Conservation (phyloP, 2,113 vertebrate genomes). For the Rhodinocichla rosea region DNA sequence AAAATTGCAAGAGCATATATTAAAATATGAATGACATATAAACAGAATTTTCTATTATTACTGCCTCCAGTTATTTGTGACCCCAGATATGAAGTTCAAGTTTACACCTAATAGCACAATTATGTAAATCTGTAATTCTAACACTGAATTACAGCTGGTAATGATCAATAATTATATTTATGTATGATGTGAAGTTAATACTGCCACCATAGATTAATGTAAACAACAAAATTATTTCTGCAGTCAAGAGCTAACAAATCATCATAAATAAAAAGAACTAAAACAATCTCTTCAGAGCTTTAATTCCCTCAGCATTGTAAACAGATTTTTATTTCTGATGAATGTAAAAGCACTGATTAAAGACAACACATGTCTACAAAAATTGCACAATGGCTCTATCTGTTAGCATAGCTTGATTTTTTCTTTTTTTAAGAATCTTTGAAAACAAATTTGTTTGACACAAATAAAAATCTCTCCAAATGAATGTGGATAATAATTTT, state of each 20-base stretch:
- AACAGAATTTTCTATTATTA: constrained; percentile 78
- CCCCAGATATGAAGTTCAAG: constrained; percentile 79
- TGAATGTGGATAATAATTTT: constrained; percentile 25
- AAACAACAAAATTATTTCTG: constrained; percentile 81
- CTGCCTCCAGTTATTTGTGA: constrained; percentile 82
- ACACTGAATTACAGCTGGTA: constrained; percentile 81
- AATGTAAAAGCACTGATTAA: constrained; percentile 63
- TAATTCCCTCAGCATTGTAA: constrained; percentile 68
- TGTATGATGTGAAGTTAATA: constrained; percentile 79
- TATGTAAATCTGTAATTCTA: constrained; percentile 82
- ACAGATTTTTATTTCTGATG: constrained; percentile 69
- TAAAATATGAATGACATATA: constrained; percentile 81
- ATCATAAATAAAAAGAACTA: constrained; percentile 73
- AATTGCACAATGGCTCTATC: constrained; percentile 9
- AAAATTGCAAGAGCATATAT: constrained; percentile 74
- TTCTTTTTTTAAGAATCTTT: neutral
- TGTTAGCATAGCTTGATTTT: neutral
- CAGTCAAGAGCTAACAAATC: constrained; percentile 76
- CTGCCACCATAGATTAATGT: constrained; percentile 79
- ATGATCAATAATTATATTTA: constrained; percentile 85
- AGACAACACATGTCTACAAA: constrained; percentile 50
- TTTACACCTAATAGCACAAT: constrained; percentile 83
- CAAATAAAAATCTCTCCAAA: constrained; percentile 23
- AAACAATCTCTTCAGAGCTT: constrained; percentile 73
- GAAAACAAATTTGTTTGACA: neutral